phyloP scores from a whole-genome alignment of 1,140 invertebrate species.

The Harpegnathos saltator region DNA sequence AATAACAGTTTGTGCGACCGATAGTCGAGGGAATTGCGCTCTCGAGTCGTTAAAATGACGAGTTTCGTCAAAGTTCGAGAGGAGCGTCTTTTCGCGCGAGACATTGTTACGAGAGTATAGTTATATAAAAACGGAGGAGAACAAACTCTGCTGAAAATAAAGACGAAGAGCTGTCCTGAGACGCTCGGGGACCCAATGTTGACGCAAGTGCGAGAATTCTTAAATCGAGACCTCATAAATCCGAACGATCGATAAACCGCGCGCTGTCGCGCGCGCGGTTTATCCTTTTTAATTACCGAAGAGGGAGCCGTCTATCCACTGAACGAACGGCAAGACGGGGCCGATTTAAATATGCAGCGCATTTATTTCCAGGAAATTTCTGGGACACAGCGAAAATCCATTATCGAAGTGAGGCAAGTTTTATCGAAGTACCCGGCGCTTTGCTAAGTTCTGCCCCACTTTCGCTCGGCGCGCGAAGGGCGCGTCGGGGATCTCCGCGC shows the following conservation, averaged over 20 bases:
- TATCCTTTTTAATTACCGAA: conserved; percentile 20
- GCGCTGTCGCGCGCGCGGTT: neutral
- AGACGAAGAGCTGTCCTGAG: no score
- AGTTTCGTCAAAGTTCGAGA: neutral
- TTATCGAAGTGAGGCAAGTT: conserved; percentile 57
- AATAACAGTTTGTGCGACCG: no score
- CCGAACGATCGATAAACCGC: conserved; percentile 9
- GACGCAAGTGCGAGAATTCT: neutral
- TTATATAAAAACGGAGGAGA: no score
- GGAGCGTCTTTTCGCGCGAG: neutral
- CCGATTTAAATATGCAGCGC: conserved; percentile 41
- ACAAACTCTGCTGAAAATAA: no score
- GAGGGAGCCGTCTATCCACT: neutral
- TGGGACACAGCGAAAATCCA: conserved; percentile 56
- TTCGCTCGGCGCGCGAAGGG: conserved; percentile 35
- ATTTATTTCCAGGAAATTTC: conserved; percentile 51
- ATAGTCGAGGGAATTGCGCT: no score
- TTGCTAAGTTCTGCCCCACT: conserved; percentile 44
- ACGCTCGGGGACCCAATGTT: neutral
- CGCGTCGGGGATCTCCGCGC: conserved; percentile 9
- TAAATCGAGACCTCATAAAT: conserved; percentile 5
- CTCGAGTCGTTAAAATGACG: neutral
- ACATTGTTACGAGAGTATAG: no score
- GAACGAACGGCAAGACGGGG: conserved; percentile 8
- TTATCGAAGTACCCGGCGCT: conserved; percentile 48